Conservation (phyloP, 2,113 vertebrate genomes). For the Cygnus atratus region DNA sequence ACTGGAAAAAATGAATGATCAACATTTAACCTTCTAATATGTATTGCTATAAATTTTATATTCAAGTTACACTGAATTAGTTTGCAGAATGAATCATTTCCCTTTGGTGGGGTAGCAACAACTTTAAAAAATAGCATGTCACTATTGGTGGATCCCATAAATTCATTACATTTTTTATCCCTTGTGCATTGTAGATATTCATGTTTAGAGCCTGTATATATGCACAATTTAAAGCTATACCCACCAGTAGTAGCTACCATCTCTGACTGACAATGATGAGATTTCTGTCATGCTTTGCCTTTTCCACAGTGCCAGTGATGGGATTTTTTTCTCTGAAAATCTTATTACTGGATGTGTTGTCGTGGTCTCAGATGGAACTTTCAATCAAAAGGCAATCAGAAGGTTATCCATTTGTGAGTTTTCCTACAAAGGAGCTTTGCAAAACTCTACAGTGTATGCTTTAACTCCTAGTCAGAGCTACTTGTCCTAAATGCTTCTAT, state of each 20-base stretch:
- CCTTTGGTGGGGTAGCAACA: neutral
- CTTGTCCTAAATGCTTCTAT: slow-evolving; percentile 44
- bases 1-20: neutral
- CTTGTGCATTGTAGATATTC: slow-evolving; percentile 38
- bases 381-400: slow-evolving; percentile 85
- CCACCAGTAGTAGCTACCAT: slow-evolving; percentile 55
- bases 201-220: slow-evolving; percentile 70
- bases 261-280: slow-evolving; percentile 77
- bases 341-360: slow-evolving; percentile 78
- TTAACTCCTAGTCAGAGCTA: slow-evolving; percentile 50
- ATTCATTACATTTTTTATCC: neutral
- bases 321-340: slow-evolving; percentile 80
- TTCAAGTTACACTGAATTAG: neutral
- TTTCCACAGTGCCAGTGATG: slow-evolving; percentile 78
- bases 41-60: neutral
- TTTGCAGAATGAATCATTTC: neutral
- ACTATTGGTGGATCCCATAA: neutral
- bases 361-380: slow-evolving; percentile 80
- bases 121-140: neutral
- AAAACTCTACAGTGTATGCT: slow-evolving; percentile 56
- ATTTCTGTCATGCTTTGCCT: slow-evolving; percentile 80
- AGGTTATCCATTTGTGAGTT: slow-evolving; percentile 78
- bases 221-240: slow-evolving; percentile 62
- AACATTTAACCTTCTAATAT: neutral
- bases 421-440: slow-evolving; percentile 64